Evolutionary conservation across 2,797 vertebrate genomes (phyloP).

Genomic region (Calcarius lapponicus): DNA sequence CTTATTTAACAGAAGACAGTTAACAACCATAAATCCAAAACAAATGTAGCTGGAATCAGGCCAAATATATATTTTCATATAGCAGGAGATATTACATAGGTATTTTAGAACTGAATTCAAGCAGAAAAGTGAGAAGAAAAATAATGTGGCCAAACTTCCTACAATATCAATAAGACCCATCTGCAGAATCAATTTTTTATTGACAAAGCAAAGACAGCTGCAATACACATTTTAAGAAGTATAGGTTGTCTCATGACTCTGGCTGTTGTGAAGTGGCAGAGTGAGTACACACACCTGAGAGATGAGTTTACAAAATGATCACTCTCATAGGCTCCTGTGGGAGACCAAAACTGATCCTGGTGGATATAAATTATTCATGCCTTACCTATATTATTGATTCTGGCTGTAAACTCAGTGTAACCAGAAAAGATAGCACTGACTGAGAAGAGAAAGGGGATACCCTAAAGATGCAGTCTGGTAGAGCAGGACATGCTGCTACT

Average conservation of each 20-base stretch:
- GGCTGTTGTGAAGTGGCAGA: neutral
- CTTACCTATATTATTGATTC: neutral
- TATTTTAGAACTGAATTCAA: neutral
- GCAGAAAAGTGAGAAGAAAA: neutral
- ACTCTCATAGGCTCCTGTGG: neutral
- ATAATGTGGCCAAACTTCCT: neutral
- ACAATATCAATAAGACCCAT: neutral
- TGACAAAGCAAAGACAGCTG: neutral
- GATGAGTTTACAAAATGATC: neutral
- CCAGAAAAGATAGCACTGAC: neutral
- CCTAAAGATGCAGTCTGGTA: neutral
- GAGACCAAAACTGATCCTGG: neutral
- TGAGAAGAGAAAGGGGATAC: neutral
- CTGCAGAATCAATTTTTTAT: conserved; percentile 12
- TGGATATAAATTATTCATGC: conserved; percentile 10
- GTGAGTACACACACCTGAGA: neutral
- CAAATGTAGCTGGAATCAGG: neutral
- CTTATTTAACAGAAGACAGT: neutral
- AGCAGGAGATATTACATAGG: neutral
- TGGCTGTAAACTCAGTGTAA: neutral
- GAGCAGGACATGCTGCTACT: neutral
- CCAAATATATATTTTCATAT: neutral
- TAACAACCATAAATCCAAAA: neutral
- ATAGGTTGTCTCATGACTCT: neutral
- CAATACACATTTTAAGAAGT: neutral